Percentiles rank a stretch among this genome's conserved stretches.
Evolutionary conservation across 1,140 invertebrate genomes (phyloP).

Genomic region (Drosophila mauritiana): DNA sequence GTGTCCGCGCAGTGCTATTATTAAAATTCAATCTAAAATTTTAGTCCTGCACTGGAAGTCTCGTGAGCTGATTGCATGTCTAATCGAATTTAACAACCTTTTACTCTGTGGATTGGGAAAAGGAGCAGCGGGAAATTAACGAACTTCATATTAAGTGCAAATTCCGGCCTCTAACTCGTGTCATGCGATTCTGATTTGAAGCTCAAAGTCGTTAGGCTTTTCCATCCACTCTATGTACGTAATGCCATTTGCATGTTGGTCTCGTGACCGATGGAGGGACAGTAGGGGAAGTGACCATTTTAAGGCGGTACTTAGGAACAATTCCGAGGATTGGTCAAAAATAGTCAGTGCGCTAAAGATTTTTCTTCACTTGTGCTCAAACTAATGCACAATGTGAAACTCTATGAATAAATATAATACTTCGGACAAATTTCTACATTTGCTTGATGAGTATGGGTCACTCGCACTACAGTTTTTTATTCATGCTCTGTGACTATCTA

Average conservation of each 20-base stretch:
- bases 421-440: no score
- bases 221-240: neutral
- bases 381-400: no score
- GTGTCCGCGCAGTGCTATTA: constrained; percentile 62
- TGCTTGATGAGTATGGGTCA: no score
- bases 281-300: neutral
- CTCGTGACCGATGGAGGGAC: neutral
- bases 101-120: constrained; percentile 49
- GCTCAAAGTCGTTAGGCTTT: constrained; percentile 29
- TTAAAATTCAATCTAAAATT: constrained; percentile 76
- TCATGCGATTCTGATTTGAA: constrained; percentile 77
- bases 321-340: neutral
- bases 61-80: constrained; percentile 65
- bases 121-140: constrained; percentile 54
- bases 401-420: no score
- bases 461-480: no score
- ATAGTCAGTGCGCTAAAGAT: no score
- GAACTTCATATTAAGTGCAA: constrained; percentile 70
- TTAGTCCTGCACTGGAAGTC: constrained; percentile 35
- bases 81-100: constrained; percentile 78
- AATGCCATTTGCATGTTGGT: constrained; percentile 14
- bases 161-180: constrained; percentile 61
- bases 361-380: no score
- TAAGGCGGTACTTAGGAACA: neutral
- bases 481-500: no score